Percentiles rank a stretch among this genome's conserved stretches.
Evolutionary conservation across 2,797 vertebrate species (phyloP).

Genomic region (Paedocypris micromegethes): DNA sequence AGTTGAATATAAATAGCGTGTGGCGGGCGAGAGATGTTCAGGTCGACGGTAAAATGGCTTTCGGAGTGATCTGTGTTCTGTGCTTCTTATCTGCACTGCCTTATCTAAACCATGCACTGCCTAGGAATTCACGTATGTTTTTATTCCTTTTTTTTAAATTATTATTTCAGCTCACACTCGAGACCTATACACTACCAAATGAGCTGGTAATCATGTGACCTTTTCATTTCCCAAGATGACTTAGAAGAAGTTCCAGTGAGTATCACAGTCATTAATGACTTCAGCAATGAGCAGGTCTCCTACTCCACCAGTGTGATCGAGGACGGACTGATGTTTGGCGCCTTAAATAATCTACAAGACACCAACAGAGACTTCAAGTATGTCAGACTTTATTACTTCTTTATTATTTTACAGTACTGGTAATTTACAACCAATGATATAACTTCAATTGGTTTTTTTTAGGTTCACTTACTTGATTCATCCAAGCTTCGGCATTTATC

Average conservation of each 20-base stretch:
- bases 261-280: conserved; percentile 56
- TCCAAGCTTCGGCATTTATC: conserved; percentile 52
- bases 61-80: conserved; percentile 38
- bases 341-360: conserved; percentile 58
- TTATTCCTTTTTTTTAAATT: not conserved
- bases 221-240: not conserved
- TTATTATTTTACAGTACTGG: conserved; percentile 10
- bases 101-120: conserved; percentile 28
- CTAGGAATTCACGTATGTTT: conserved; percentile 47
- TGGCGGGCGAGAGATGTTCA: not conserved
- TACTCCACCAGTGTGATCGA: conserved; percentile 51
- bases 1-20: conserved; percentile 25
- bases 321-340: conserved; percentile 59
- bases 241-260: conserved; percentile 45
- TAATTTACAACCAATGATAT: not conserved
- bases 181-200: too few species aligned
- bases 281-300: conserved; percentile 45
- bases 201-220: not conserved
- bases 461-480: conserved; percentile 43
- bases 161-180: too few species aligned
- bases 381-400: not conserved
- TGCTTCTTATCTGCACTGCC: conserved; percentile 46
- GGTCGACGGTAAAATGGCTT: conserved; percentile 47
- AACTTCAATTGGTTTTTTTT: not conserved
- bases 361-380: conserved; percentile 54